Evolutionary conservation across 2,888 invertebrate species (phyloP).

Genomic region (Tolmerus cingulatus): DNA sequence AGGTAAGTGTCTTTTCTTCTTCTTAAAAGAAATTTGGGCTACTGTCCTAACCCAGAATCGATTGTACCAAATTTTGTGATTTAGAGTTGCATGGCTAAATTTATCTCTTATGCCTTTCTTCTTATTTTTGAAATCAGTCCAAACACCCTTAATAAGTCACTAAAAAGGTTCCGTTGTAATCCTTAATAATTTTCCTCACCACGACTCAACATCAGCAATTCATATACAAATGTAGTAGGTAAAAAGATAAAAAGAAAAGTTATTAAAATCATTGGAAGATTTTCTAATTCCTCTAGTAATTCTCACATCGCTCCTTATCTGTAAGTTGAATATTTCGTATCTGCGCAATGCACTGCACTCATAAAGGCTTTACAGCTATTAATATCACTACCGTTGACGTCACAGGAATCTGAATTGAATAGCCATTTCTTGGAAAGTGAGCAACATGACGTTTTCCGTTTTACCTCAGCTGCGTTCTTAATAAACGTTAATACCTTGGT

Average conservation of each 20-base stretch:
- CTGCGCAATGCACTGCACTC: background rate
- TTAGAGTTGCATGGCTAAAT: background rate
- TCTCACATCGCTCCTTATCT: background rate
- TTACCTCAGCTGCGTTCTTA: background rate
- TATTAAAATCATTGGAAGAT: no score
- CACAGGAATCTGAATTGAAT: background rate
- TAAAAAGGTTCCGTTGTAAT: background rate
- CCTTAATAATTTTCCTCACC: background rate
- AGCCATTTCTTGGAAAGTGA: background rate
- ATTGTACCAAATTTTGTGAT: background rate
- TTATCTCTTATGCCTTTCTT: background rate
- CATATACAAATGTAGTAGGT: no score
- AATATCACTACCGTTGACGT: background rate
- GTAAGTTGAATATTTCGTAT: background rate
- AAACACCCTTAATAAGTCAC: background rate
- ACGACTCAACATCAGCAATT: no score
- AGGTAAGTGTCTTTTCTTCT: constrained; percentile 61
- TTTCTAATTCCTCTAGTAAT: background rate
- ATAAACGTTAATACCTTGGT: no score
- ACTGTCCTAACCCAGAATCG: background rate
- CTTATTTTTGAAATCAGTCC: background rate
- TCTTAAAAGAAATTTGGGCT: background rate
- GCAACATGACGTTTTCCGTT: background rate
- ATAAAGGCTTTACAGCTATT: background rate
- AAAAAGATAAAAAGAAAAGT: no score